Evolutionary conservation across 2,888 invertebrate genomes (phyloP), one percentile per base, ranked within the genome.

Genomic region (Fragum whitleyi): DNA sequence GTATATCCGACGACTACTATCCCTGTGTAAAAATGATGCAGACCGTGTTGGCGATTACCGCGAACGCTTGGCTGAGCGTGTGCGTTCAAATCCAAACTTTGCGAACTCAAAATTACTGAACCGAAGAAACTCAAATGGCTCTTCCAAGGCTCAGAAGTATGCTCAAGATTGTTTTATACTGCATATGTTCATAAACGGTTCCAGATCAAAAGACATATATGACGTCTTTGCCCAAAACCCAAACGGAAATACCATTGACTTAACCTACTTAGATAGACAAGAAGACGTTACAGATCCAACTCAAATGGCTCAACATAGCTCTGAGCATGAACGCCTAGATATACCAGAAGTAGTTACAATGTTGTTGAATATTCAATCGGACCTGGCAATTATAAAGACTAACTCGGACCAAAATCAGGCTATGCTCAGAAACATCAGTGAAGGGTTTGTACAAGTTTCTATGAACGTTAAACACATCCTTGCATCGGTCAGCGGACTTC

Each of bases 161-260:
- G 62, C 62, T 16, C 14, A n/a, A n/a, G 62, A 62, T 32, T 62
- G 62, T 28, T 62, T 26, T 21, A 29, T 62, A 32, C 2, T 62
- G n/a, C 16, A n/a, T 29, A n/a, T n/a, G n/a, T n/a, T n/a, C n/a
- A n/a, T n/a, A n/a, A n/a, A n/a, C n/a, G n/a, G n/a, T n/a, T n/a
- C n/a, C n/a, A n/a, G n/a, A n/a, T n/a, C n/a, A n/a, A n/a, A n/a
- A n/a, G n/a, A n/a, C n/a, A n/a, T n/a, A 32, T 16, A 14, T 19
- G 62, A 62, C 62, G 32, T 62, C 3, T 62, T 62, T n/a, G 14
- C 21, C 5, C 6, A 28, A 16, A 32, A 19, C 39, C n/a, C 39
- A 39, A 39, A 39, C 14, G 39, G n/a, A 19, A 29, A 29, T 19
- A 28, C 6, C 5, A 14, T n/a, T 2, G n/a, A 62, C 29, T 29